These are phyloP conservation scores for Cistogaster globosa DNA, from an alignment of 2,888 invertebrate genomes.

Conservation along the genomic window DNA sequence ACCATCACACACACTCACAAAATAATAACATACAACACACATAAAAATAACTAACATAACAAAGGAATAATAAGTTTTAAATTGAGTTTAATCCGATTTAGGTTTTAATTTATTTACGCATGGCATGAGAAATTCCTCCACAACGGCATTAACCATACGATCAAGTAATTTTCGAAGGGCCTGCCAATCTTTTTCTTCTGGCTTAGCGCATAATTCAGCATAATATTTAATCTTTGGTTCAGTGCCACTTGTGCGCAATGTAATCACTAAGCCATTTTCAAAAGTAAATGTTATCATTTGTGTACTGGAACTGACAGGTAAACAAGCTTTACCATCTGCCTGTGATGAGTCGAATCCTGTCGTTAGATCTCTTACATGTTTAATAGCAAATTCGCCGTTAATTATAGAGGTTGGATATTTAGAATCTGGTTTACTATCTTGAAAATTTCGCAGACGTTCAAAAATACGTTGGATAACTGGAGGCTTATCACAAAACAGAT, in stretches of 20 bases:
- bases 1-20: neutral
- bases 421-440: conserved; percentile 82
- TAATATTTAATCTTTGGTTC: conserved; percentile 99
- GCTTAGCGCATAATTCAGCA: conserved; percentile 91
- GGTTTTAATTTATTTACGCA: conserved; percentile 85
- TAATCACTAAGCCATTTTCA: conserved; percentile 92
- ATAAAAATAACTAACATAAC: conserved; percentile 1
- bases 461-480: conserved; percentile 90
- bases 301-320: conserved; percentile 87
- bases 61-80: neutral
- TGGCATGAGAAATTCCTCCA: conserved; percentile 92
- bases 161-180: conserved; percentile 86
- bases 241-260: conserved; percentile 97
- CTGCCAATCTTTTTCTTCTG: conserved; percentile 87
- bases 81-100: conserved; percentile 73
- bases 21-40: neutral
- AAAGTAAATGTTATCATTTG: conserved; percentile 99
- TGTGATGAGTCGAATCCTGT: conserved; percentile 90
- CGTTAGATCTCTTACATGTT: conserved; percentile 92
- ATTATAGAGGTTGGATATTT: conserved; percentile 88
- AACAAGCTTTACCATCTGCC: conserved; percentile 87
- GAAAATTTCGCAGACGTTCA: conserved; percentile 90
- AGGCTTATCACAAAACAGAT: conserved; percentile 93
- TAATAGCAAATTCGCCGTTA: conserved; percentile 86
- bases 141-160: conserved; percentile 90